Percentiles rank a stretch among this genome's conserved stretches.
phyloP scores from a whole-genome alignment of 2,888 invertebrate genomes.

The Tinea trinotella region DNA sequence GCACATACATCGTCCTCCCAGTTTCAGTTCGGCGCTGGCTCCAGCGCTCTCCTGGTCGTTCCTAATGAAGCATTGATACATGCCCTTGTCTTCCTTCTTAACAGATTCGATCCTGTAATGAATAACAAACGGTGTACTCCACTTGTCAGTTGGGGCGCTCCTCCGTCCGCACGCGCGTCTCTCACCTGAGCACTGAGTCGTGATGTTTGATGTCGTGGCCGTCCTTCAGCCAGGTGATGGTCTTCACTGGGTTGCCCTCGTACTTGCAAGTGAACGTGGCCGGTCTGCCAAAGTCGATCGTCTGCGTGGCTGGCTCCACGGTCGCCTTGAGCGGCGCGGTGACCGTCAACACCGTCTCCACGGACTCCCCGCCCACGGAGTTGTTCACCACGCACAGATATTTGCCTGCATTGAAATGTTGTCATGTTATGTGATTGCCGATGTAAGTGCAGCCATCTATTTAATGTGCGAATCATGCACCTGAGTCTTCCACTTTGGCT shows the following conservation, averaged over 20 bases:
- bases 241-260: slow-evolving; percentile 91
- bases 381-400: slow-evolving; percentile 96
- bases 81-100: slow-evolving; percentile 94
- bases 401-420: slow-evolving; percentile 77
- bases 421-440: too few species aligned
- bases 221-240: slow-evolving; percentile 93
- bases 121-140: too few species aligned
- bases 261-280: slow-evolving; percentile 93
- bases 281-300: slow-evolving; percentile 93
- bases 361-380: slow-evolving; percentile 90
- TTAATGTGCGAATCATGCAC: not conserved
- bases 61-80: slow-evolving; percentile 96
- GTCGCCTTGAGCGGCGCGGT: slow-evolving; percentile 91
- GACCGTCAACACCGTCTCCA: slow-evolving; percentile 92
- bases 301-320: slow-evolving; percentile 92
- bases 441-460: not conserved
- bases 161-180: not conserved
- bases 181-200: slow-evolving; percentile 79
- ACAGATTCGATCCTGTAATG: slow-evolving; percentile 86
- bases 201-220: slow-evolving; percentile 88
- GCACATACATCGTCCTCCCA: slow-evolving; percentile 89
- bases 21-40: slow-evolving; percentile 91
- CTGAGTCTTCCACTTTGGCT: slow-evolving; percentile 92
- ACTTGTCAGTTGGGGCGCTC: too few species aligned
- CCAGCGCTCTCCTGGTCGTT: slow-evolving; percentile 95